Evolutionary conservation across 2,888 invertebrate genomes (phyloP).

Genomic region (Drosophila quinaria): DNA sequence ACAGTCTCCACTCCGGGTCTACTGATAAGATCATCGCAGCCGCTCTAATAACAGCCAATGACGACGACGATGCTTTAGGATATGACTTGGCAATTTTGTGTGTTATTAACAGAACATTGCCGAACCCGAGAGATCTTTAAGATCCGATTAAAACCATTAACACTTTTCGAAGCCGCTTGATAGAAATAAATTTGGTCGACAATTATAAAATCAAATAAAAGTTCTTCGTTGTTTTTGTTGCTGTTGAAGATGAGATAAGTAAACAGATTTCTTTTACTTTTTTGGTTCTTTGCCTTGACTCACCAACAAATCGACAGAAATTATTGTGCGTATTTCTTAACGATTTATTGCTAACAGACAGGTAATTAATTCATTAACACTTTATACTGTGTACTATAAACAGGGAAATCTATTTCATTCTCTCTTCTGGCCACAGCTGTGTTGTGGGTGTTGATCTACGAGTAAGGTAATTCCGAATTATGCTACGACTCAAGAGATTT

Average conservation of each 20-base stretch:
- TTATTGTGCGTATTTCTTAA: conserved; percentile 28
- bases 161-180: conserved; percentile 68
- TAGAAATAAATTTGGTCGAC: conserved; percentile 54
- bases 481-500: conserved; percentile 11
- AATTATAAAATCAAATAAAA: conserved; percentile 78
- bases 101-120: conserved; percentile 66
- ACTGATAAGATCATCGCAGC: conserved; percentile 70
- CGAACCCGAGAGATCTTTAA: conserved; percentile 58
- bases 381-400: conserved; percentile 35
- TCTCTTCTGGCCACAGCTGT: conserved; percentile 36
- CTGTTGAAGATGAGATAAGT: conserved; percentile 51
- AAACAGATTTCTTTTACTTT: conserved; percentile 54
- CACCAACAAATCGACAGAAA: conserved; percentile 37
- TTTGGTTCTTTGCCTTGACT: conserved; percentile 32
- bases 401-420: conserved; percentile 33
- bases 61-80: conserved; percentile 73
- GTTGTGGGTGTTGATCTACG: conserved; percentile 19
- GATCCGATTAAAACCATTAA: conserved; percentile 83
- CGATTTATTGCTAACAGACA: conserved; percentile 51
- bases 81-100: conserved; percentile 81
- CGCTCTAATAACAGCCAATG: conserved; percentile 75
- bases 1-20: conserved; percentile 18
- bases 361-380: conserved; percentile 78
- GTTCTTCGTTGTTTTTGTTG: conserved; percentile 14
- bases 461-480: conserved; percentile 17